phyloP scores from a whole-genome alignment of 2,113 vertebrate species.

The Hippocampus barbouri region DNA sequence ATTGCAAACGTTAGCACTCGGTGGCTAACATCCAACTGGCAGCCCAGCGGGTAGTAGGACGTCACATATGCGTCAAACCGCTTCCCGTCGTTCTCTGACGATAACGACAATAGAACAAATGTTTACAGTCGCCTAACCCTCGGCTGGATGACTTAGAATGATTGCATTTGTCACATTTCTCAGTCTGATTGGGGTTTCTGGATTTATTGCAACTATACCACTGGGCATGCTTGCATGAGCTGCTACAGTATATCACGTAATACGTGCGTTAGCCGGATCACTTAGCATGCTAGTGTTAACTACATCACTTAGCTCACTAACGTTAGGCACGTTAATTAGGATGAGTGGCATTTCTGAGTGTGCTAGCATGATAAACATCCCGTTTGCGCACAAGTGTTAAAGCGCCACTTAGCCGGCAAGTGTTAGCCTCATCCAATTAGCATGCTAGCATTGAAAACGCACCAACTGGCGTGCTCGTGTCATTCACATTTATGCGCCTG shows the following conservation, averaged over 20 bases:
- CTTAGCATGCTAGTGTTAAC: neutral
- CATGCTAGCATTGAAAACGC: too few species aligned
- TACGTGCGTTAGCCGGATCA: too few species aligned
- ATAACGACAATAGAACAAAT: neutral
- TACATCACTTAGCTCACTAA: neutral
- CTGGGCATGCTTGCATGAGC: neutral
- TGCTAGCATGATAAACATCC: too few species aligned
- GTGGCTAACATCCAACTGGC: constrained; percentile 33
- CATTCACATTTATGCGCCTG: neutral
- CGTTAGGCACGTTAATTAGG: neutral
- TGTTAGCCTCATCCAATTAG: too few species aligned
- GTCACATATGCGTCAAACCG: constrained; percentile 88
- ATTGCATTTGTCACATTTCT: neutral
- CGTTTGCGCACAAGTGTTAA: too few species aligned
- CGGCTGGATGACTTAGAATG: neutral
- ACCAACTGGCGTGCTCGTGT: neutral
- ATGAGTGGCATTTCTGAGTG: too few species aligned
- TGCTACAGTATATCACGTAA: neutral
- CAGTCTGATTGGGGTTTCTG: neutral
- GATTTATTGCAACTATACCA: neutral
- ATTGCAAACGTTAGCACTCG: constrained; percentile 72
- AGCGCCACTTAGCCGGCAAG: too few species aligned
- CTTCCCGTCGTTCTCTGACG: constrained; percentile 82
- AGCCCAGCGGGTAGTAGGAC: constrained; percentile 69
- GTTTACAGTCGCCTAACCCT: neutral